These are phyloP conservation scores for Hypolimnas misippus DNA, from an alignment of 2,888 invertebrate species.

Conservation along the genomic window DNA sequence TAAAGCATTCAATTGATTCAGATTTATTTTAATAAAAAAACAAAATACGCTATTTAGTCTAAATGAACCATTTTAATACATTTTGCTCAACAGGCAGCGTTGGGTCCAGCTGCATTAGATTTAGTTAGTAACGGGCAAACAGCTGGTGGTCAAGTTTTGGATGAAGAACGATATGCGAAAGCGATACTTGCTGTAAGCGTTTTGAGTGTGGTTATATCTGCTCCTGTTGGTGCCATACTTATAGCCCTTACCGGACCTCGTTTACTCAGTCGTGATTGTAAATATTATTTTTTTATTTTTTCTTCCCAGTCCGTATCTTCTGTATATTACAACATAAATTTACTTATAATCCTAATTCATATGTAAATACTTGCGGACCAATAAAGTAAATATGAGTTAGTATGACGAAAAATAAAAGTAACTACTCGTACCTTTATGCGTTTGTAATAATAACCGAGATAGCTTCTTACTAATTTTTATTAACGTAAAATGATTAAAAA, in stretches of 20 bases:
- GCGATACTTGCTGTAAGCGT: slow-evolving; percentile 87
- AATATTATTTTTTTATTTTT: slow-evolving; percentile 36
- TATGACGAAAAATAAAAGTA: too few species aligned
- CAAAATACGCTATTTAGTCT: not conserved
- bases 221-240: slow-evolving; percentile 88
- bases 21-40: not conserved
- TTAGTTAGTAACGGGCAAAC: slow-evolving; percentile 70
- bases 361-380: too few species aligned
- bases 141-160: slow-evolving; percentile 62
- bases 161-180: slow-evolving; percentile 81
- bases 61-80: not conserved
- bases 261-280: slow-evolving; percentile 65
- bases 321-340: too few species aligned
- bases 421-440: too few species aligned
- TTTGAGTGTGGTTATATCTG: slow-evolving; percentile 89
- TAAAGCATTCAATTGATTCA: not conserved
- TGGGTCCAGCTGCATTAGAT: slow-evolving; percentile 88
- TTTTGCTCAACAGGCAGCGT: slow-evolving; percentile 83
- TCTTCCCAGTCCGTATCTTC: not conserved
- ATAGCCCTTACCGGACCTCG: slow-evolving; percentile 87
- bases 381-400: too few species aligned
- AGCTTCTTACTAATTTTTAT: too few species aligned
- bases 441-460: too few species aligned
- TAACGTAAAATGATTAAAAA: too few species aligned
- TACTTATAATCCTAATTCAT: too few species aligned